Evolutionary conservation across 64 coral and sea anemone species (phyloP).

Genomic region (Montipora efflorescens): DNA sequence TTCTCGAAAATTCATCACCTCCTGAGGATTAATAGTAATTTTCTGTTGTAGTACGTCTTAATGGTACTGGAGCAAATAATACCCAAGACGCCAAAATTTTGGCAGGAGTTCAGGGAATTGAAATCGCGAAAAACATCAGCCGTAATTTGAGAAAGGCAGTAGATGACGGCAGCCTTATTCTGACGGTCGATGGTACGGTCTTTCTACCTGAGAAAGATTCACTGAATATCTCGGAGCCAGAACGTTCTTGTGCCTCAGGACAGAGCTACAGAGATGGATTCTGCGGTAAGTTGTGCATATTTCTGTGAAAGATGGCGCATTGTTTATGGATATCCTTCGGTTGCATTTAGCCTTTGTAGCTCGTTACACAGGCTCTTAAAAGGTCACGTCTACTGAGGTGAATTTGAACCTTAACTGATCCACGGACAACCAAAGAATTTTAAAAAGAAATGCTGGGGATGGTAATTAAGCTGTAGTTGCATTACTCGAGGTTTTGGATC

Average conservation of each 20-base stretch:
- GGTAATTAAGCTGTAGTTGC: too few species aligned
- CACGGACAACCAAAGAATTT: too few species aligned
- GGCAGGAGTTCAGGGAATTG: neutral
- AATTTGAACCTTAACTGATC: too few species aligned
- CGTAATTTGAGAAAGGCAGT: conserved; percentile 4
- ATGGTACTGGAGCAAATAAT: conserved; percentile 9
- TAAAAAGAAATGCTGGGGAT: too few species aligned
- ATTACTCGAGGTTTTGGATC: too few species aligned
- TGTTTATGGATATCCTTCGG: too few species aligned
- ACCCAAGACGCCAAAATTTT: neutral
- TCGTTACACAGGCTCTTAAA: too few species aligned
- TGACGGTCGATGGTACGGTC: conserved; percentile 34
- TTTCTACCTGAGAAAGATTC: neutral
- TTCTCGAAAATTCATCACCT: neutral
- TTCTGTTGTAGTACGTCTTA: neutral
- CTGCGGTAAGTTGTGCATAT: conserved; percentile 28
- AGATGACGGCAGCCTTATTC: conserved; percentile 35
- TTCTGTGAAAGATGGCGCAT: too few species aligned
- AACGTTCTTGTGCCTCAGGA: neutral
- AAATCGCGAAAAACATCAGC: conserved; percentile 33
- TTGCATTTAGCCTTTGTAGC: neutral
- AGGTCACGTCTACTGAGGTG: too few species aligned
- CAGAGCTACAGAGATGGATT: conserved; percentile 16
- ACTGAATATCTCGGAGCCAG: conserved; percentile 23
- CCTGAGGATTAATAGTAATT: neutral